Base-by-base conservation (phyloP, 1,140 invertebrate genomes). In the Penaeus chinensis region DNA sequence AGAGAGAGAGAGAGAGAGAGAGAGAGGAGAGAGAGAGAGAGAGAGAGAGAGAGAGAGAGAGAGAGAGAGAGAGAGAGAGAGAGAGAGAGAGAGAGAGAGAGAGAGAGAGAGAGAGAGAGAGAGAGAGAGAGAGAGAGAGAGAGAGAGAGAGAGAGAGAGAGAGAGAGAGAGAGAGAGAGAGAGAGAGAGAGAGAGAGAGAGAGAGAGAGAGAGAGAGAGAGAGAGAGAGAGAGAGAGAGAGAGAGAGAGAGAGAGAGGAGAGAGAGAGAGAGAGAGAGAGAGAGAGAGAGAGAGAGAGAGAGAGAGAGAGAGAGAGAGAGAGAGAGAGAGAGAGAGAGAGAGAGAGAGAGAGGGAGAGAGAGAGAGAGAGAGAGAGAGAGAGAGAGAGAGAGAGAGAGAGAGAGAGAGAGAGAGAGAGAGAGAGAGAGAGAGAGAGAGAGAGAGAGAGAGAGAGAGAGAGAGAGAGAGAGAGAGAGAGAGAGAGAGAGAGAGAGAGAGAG, bases 11-110 rank as follows among this genome's bases (percentile, higher is more conserved):
- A 47, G 18, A 27, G 22, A 60, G 65, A 47, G 82, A 69, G 66
- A n/a, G 42, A 54, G 18, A 63, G 69, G 42, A 47, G 42, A n/a
- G 42, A 83, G 66, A 69, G 65, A 32, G 62, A 42, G 66, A 47
- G 82, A 13, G 37, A 80, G 78, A 13, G 10, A 10, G 19, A 82
- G 3, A n/a, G 60, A 61, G 60, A 82, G 22, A 19, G 1, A 19
- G 62, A 32, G 62, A 82, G 80, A 82, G 54, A 63, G 22, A 10
- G 54, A 82, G 24, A 27, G 65, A 69, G 81, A 82, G 65, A 24
- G 62, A 66, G 24, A 63, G 81, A 62, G 22, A 1, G 54, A 22
- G 19, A 5, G 42, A n/a, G 18, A 80, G 78, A 0, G 2, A 16
- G 32, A 60, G 47, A 60, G 42, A 54, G 22, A 63, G 19, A 32